Conservation (phyloP, 2,888 invertebrate genomes). For the Stegana nigrithorax region DNA sequence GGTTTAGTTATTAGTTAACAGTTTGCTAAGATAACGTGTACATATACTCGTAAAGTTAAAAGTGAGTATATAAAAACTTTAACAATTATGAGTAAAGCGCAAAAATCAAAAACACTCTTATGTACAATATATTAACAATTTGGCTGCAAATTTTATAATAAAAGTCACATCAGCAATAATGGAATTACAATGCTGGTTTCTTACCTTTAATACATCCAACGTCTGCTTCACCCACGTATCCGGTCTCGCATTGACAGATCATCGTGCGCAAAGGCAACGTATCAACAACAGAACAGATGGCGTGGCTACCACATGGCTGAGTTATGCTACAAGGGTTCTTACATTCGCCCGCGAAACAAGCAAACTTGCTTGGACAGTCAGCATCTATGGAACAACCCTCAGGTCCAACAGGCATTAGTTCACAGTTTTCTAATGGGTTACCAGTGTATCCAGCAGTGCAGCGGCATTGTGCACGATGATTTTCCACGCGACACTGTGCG, state of each 20-base stretch:
- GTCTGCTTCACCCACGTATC: constrained; percentile 87
- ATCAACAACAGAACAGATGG: constrained; percentile 86
- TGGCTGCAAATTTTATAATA: constrained; percentile 51
- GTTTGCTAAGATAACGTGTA: too few species aligned
- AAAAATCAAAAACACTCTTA: too few species aligned
- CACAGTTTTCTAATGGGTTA: constrained; percentile 79
- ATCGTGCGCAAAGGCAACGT: constrained; percentile 88
- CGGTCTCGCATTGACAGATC: constrained; percentile 86
- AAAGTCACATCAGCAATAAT: too few species aligned
- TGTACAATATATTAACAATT: constrained; percentile 37
- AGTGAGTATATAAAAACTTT: too few species aligned
- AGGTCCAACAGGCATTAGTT: constrained; percentile 70
- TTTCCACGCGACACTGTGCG: constrained; percentile 81
- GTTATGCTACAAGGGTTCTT: constrained; percentile 83
- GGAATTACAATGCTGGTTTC: too few species aligned
- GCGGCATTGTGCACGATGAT: constrained; percentile 82
- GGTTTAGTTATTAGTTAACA: too few species aligned
- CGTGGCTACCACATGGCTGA: constrained; percentile 83
- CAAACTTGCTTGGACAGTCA: constrained; percentile 86
- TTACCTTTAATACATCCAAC: constrained; percentile 84
- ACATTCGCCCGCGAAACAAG: constrained; percentile 84
- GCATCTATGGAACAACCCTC: constrained; percentile 82
- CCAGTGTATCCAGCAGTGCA: constrained; percentile 87
- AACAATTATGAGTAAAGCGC: too few species aligned
- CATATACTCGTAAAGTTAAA: too few species aligned